Evolutionary conservation across 2,888 invertebrate species (phyloP), one percentile per base, ranked within the genome.

Genomic region (Pimpla rufipes): DNA sequence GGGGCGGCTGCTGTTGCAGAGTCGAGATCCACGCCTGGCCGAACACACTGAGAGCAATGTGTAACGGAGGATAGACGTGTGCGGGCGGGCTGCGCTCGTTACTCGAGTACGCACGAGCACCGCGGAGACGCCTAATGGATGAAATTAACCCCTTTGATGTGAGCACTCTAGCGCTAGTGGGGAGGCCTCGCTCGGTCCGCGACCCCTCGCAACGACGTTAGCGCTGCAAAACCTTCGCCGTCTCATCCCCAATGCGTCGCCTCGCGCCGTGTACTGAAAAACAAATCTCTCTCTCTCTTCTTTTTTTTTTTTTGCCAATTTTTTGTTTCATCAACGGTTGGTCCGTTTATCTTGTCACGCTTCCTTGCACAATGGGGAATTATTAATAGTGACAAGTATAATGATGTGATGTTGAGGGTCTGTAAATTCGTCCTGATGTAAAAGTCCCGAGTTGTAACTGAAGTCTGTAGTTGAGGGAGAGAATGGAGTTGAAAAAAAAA

Each of bases 71-170:
- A 59, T 59, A 55, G 10, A 23, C 55, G 35, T 29, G 18, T 16
- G 57, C 62, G 29, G 29, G 29, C 29, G 29, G 29, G n/a, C 37
- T 37, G 10, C 16, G 18, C 40, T 64, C 62, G 62, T 40, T 64
- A 64, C 62, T 64, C 40, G 62, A 64, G 40, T 64, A 40, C 40
- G 62, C 40, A 64, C 37, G 62, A 21, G 40, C 21, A 40, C 37
- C 16, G 62, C 21, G 13, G 62, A 64, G 40, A 40, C 62, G 6
- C 40, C 16, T 62, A 64, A 64, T 64, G 40, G 62, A 42, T 42
- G 40, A 64, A 64, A 64, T 64, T 64, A 64, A 64, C 62, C 62
- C 62, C 62, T 64, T 64, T 42, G 62, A 40, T 42, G 62, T 64
- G 62, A 64, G 18, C 40, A 59, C 57, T 35, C 16, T n/a, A 35